Evolutionary conservation across 2,888 invertebrate species (phyloP).

Genomic region (Tetrapedia diversipes): DNA sequence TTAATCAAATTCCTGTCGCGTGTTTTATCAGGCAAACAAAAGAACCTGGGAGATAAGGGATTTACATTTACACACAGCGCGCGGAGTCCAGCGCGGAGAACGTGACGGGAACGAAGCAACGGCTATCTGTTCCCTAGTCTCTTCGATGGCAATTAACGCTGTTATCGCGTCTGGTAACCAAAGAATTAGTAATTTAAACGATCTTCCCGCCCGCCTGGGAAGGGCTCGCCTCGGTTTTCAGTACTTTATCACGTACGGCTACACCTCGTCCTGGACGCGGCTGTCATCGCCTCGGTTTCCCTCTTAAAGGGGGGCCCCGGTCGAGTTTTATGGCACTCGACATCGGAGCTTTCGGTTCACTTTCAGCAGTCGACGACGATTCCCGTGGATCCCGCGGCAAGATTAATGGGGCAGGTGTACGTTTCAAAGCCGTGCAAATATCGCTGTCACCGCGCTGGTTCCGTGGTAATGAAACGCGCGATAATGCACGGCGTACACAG

Average conservation of each 20-base stretch:
- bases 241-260: conserved; percentile 48
- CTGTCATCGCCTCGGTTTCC: conserved; percentile 18
- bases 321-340: conserved; percentile 48
- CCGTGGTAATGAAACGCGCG: conserved; percentile 60
- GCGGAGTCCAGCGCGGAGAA: conserved; percentile 9
- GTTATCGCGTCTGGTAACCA: conserved; percentile 44
- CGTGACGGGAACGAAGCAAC: conserved; percentile 9
- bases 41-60: conserved; percentile 20
- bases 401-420: conserved; percentile 63
- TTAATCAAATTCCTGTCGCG: conserved; percentile 46
- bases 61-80: conserved; percentile 32
- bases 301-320: conserved; percentile 23
- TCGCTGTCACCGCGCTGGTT: conserved; percentile 54
- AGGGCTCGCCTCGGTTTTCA: conserved; percentile 31
- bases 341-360: conserved; percentile 45
- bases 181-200: conserved; percentile 57
- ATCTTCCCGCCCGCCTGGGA: conserved; percentile 18
- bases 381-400: conserved; percentile 40
- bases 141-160: conserved; percentile 45
- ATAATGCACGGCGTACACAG: conserved; percentile 57
- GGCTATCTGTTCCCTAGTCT: background rate
- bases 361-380: conserved; percentile 50
- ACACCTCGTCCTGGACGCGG: conserved; percentile 23
- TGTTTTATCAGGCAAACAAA: conserved; percentile 47
- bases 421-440: conserved; percentile 62